Base-by-base conservation (phyloP, 2,888 invertebrate genomes). In the Micoletzkya japonica region DNA sequence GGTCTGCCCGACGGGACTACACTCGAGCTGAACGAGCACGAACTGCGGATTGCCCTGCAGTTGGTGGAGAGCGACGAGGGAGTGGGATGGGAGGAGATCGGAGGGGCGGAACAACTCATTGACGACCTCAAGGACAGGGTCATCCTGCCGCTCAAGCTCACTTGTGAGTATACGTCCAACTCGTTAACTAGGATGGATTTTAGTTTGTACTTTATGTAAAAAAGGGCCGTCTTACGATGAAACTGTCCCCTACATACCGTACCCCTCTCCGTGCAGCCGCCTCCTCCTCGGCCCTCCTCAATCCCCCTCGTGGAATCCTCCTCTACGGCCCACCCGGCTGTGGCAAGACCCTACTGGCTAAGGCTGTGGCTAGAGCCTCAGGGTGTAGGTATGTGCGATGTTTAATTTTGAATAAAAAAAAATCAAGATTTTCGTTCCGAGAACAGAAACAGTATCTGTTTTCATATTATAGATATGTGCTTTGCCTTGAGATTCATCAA, bases 241-340 rank as follows among this genome's bases (percentile, higher is more conserved):
- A 17, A n/a, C n/a, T n/a, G n/a, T 54, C 24, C 7, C 24, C 7
- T 54, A 26, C 26, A 54, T 7, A 20, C 7, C 17, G 26, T 10
- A 26, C 10, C 7, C 17, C 17, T 54, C 26, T 54, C 44, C 6
- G 30, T 28, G 37, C 17, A 52, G 49, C 30, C 57, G 36, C 24
- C 24, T 57, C 57, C 3, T 24, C 24, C 0, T 66, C 66, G 17
- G 24, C 57, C 2, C 24, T 68, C 10, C 58, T 68, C 30, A 44
- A 52, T 37, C 61, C 39, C 10, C 70, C 71, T 56, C 39, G 67
- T 69, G 83, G 84, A 34, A 79, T 85, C 56, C 74, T 85, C n/a
- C 75, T 85, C 6, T 81, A 82, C 70, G 85, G 85, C 4, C 85
- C 85, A 4, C 85, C 85, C 2, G 85, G 85, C 24, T 85, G 85